Base-by-base conservation (phyloP, 1,140 invertebrate genomes). In the Berghia stephanieae region DNA sequence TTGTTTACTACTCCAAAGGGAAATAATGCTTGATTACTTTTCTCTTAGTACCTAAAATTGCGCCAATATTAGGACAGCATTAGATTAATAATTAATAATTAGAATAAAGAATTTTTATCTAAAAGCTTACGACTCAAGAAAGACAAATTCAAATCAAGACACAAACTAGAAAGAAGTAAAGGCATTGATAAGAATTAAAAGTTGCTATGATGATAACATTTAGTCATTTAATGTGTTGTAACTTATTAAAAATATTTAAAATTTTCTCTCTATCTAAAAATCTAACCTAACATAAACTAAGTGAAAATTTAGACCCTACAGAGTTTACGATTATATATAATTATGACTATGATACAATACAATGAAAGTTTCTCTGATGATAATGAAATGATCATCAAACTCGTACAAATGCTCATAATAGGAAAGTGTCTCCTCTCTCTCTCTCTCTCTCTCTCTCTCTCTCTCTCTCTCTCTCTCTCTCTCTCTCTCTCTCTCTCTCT, bases 401-500 rank as follows among this genome's bases (percentile, higher is more conserved):
- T 13, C 13, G 46, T n/a, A n/a, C n/a, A 13, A 49, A 49, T 13
- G n/a, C 13, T 13, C 13, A 49, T 13, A 49, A 49, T 13, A 49
- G n/a, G n/a, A 49, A 49, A 49, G 31, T 18, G 60, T 18, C 31
- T 66, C 60, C 55, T 75, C 31, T 66, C 6, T 73, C 42, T 73
- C 40, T 73, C 42, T 73, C 40, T 73, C 70, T 73, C 42, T 49
- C 70, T 73, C 42, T 73, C 70, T 73, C 42, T 73, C 43, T 73
- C 8, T 73, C 6, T 73, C 8, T 77, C 31, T 77, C n/a, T 70
- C 42, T 71, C 24, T 70, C 63, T 70, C 63, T 77, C 66, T 70
- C 75, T 77, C 66, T 77, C 66, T 77, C 75, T 71, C 66, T 77
- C 75, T 71, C 66, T 77, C 75, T 77, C 75, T 77, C 66, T 71